Percentiles rank a stretch among this genome's conserved stretches.
phyloP scores from a whole-genome alignment of 2,888 invertebrate species.

The Drosophila nigricruria region DNA sequence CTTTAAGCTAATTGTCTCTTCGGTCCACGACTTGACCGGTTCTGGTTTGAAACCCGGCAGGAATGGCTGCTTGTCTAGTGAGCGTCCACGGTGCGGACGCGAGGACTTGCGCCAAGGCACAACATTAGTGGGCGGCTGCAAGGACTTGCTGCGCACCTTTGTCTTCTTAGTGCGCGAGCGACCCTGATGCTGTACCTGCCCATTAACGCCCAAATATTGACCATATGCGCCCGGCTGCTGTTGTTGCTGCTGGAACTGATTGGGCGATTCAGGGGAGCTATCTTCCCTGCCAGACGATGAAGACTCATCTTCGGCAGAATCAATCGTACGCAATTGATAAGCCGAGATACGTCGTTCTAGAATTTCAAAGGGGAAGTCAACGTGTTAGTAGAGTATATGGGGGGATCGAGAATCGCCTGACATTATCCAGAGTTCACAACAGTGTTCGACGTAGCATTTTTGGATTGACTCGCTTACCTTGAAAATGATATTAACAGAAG shows the following conservation, averaged over 20 bases:
- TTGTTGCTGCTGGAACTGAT: slow-evolving; percentile 60
- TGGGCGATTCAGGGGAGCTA: slow-evolving; percentile 83
- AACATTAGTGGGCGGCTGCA: slow-evolving; percentile 83
- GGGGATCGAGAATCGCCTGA: not conserved
- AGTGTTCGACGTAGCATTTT: slow-evolving; percentile 8
- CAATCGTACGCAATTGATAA: slow-evolving; percentile 83
- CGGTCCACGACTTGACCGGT: slow-evolving; percentile 87
- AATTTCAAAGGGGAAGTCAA: slow-evolving; percentile 46
- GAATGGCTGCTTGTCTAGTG: slow-evolving; percentile 86
- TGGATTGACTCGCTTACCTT: slow-evolving; percentile 42
- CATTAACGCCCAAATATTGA: slow-evolving; percentile 77
- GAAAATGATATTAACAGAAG: not conserved
- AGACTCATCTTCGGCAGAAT: slow-evolving; percentile 84
- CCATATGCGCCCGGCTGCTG: slow-evolving; percentile 76
- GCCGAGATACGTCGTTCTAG: slow-evolving; percentile 85
- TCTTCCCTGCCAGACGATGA: slow-evolving; percentile 85
- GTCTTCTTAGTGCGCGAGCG: slow-evolving; percentile 82
- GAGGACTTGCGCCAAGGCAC: slow-evolving; percentile 85
- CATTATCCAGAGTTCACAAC: slow-evolving; percentile 62
- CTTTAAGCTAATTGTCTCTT: slow-evolving; percentile 88
- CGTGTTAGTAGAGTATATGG: slow-evolving; percentile 21
- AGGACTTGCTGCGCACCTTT: slow-evolving; percentile 84
- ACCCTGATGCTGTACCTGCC: slow-evolving; percentile 79
- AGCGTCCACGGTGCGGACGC: slow-evolving; percentile 84
- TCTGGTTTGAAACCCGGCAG: slow-evolving; percentile 84